Evolutionary conservation across 2,888 invertebrate genomes (phyloP).

Genomic region (Lochmaea crataegi): DNA sequence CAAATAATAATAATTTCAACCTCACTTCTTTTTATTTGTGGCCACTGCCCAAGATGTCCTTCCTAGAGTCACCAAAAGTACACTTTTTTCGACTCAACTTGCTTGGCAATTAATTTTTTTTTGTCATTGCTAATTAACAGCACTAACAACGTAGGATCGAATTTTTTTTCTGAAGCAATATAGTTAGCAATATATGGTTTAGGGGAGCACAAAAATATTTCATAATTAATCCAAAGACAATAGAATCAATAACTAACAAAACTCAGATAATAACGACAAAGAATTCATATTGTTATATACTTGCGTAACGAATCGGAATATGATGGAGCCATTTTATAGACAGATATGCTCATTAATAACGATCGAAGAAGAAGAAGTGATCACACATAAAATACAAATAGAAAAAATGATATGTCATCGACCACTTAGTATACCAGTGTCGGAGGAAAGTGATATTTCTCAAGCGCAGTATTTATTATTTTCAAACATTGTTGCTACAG

Average conservation of each 20-base stretch:
- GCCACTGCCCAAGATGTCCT: too few species aligned
- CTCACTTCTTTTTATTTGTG: too few species aligned
- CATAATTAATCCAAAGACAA: conserved; percentile 30
- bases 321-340: conserved; percentile 41
- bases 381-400: conserved; percentile 37
- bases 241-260: conserved; percentile 24
- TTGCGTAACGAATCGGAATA: conserved; percentile 32
- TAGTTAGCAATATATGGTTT: not conserved
- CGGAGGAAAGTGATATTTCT: conserved; percentile 4
- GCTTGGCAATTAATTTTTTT: not conserved
- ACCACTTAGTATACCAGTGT: conserved; percentile 8
- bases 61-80: too few species aligned
- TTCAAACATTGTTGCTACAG: not conserved
- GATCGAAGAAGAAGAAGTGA: conserved; percentile 38
- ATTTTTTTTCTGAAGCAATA: not conserved
- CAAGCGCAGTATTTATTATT: not conserved
- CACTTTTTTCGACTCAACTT: too few species aligned
- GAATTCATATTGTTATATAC: conserved; percentile 40
- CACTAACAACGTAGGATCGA: not conserved
- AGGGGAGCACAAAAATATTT: conserved; percentile 7
- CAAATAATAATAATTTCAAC: too few species aligned
- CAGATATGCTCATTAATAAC: conserved; percentile 43
- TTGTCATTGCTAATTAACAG: not conserved
- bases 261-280: conserved; percentile 34
- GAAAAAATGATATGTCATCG: conserved; percentile 40